A percentile compares a stretch with the other conserved stretches of the same genome.
phyloP scores from a whole-genome alignment of 2,888 invertebrate genomes.

The Drosophila prolongata region DNA sequence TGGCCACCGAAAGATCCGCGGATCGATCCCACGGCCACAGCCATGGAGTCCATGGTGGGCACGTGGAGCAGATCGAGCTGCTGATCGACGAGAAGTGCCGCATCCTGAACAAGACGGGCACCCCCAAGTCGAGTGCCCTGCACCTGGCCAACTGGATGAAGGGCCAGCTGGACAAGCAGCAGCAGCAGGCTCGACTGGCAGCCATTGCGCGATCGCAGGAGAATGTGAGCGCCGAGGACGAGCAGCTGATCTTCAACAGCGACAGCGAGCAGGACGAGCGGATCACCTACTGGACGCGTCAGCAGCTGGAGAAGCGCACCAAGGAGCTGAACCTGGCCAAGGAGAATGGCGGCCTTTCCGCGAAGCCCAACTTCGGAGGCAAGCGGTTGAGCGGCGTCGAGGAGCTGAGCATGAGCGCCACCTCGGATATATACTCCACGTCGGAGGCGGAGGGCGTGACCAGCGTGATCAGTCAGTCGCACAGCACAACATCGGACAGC shows the following conservation, averaged over 20 bases:
- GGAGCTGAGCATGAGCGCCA: conserved; percentile 84
- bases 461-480: conserved; percentile 88
- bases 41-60: conserved; percentile 52
- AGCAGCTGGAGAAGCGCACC: conserved; percentile 89
- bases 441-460: conserved; percentile 74
- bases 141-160: conserved; percentile 93
- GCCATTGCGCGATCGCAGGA: conserved; percentile 78
- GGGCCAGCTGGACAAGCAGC: conserved; percentile 88
- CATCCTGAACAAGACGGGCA: conserved; percentile 87
- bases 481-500: conserved; percentile 91
- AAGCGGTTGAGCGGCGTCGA: conserved; percentile 84
- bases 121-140: conserved; percentile 89
- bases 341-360: conserved; percentile 79
- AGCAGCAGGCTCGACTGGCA: conserved; percentile 83
- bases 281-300: conserved; percentile 88
- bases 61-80: conserved; percentile 86
- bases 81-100: conserved; percentile 88
- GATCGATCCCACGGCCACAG: conserved; percentile 12
- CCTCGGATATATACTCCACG: conserved; percentile 78
- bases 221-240: conserved; percentile 83
- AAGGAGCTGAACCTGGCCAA: conserved; percentile 88
- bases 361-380: conserved; percentile 77
- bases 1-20: conserved; percentile 14
- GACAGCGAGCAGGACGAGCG: conserved; percentile 82
- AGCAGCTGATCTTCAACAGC: conserved; percentile 76